Base-by-base conservation (phyloP, 1,140 invertebrate species). In the Nilaparvata lugens region DNA sequence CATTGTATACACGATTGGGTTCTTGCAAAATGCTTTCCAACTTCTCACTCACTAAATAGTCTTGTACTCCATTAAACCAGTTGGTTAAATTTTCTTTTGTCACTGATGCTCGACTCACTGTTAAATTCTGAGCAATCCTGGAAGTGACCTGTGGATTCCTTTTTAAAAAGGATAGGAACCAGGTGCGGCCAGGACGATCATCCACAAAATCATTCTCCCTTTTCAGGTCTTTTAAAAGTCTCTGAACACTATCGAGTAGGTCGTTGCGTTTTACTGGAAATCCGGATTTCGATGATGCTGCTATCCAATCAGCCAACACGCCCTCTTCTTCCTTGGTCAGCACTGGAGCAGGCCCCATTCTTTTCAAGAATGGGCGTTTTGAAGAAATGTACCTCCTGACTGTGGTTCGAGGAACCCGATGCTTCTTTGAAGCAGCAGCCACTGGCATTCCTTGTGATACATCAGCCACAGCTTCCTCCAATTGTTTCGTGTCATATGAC, bases 181-280 rank as follows among this genome's bases (percentile, higher is more conserved):
- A 52, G n/a, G n/a, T 52, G 9, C 48, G 48, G 7, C 48, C 16
- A 16, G 48, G 48, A 13, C 31, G 31, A 35, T 28, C 60, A 63
- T 72, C 62, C 56, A 23, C 66, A 56, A 74, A 73, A 28, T 68
- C 67, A 56, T 65, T 72, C 11, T 57, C 9, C 35, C 61, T 64
- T 9, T 68, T 65, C 63, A 69, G 6, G 57, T 65, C 52, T 11
- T 63, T n/a, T n/a, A n/a, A n/a, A n/a, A 74, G n/a, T n/a, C n/a
- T n/a, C n/a, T n/a, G n/a, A n/a, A n/a, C n/a, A n/a, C n/a, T n/a
- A n/a, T n/a, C n/a, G n/a, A n/a, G n/a, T n/a, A 67, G 64, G 67
- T 68, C 64, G 72, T 65, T 5, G 54, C 65, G 64, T 48, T 68
- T 68, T 58, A 72, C 65, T 3, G 73, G 72, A 64, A 73, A 71